These are phyloP conservation scores for Leptogaster cylindrica DNA, from an alignment of 2,888 invertebrate species.

Conservation along the genomic window DNA sequence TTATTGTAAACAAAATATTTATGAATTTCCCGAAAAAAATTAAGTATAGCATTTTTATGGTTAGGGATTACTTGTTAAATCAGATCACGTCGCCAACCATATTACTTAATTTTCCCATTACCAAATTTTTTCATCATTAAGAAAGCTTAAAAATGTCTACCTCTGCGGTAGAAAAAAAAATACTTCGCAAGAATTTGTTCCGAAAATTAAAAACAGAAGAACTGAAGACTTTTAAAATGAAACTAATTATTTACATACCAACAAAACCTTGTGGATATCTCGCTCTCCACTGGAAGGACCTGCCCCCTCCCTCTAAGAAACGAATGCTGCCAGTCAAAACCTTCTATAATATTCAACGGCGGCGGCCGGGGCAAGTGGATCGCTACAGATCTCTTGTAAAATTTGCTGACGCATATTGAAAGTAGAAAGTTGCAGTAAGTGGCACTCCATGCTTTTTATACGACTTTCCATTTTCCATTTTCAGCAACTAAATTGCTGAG, in stretches of 20 bases:
- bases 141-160: conserved; percentile 3
- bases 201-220: conserved; percentile 26
- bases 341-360: conserved; percentile 16
- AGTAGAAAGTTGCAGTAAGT: conserved; percentile 36
- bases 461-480: conserved; percentile 11
- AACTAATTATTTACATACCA: conserved; percentile 39
- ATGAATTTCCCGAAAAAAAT: too few species aligned
- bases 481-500: conserved; percentile 20
- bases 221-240: conserved; percentile 5
- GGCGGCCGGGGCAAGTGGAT: conserved; percentile 11
- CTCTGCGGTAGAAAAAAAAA: conserved; percentile 6
- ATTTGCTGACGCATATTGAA: conserved; percentile 38
- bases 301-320: neutral
- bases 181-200: conserved; percentile 24
- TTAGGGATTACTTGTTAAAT: too few species aligned
- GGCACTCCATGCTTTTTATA: conserved; percentile 22
- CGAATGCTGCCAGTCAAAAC: conserved; percentile 19
- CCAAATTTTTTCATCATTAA: conserved; percentile 36
- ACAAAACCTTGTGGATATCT: neutral
- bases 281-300: neutral
- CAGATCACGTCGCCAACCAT: conserved; percentile 7
- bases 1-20: too few species aligned
- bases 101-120: conserved; percentile 10
- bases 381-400: conserved; percentile 30
- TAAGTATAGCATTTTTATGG: too few species aligned